phyloP scores from a whole-genome alignment of 2,888 invertebrate species.

The Rhaphigaster nebulosa region DNA sequence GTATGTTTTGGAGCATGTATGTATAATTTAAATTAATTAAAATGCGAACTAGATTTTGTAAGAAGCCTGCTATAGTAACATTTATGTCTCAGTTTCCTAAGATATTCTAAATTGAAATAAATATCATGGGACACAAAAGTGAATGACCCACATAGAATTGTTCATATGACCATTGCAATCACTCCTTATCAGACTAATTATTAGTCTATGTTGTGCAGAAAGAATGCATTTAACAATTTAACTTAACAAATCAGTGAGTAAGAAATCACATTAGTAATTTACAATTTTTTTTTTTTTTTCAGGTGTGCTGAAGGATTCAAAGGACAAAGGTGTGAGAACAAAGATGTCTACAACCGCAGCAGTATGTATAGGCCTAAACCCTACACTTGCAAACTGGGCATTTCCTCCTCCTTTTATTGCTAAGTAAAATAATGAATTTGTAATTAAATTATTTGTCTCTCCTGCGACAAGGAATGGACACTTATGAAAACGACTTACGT shows the following conservation, averaged over 20 bases:
- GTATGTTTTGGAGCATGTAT: too few relatives aligned
- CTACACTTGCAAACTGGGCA: slow-evolving; percentile 84
- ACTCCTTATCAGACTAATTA: neutral
- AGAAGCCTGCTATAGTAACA: too few relatives aligned
- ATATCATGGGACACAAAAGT: too few relatives aligned
- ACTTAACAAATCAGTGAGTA: neutral
- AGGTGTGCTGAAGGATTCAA: slow-evolving; percentile 86
- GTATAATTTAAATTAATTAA: too few relatives aligned
- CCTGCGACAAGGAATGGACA: slow-evolving; percentile 55
- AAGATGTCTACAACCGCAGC: slow-evolving; percentile 80
- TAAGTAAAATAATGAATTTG: slow-evolving; percentile 68
- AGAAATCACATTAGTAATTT: neutral
- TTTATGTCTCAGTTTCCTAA: too few relatives aligned
- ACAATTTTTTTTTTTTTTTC: slow-evolving; percentile 64
- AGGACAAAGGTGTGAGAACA: slow-evolving; percentile 84
- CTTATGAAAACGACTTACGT: slow-evolving; percentile 53
- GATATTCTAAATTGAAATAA: too few relatives aligned
- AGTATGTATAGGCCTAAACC: slow-evolving; percentile 81
- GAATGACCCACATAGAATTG: neutral
- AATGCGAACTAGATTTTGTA: too few relatives aligned
- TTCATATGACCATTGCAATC: neutral
- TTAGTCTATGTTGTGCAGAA: neutral
- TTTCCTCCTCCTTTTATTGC: slow-evolving; percentile 83
- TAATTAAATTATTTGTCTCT: slow-evolving; percentile 59
- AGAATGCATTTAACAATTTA: neutral